Base-by-base conservation (phyloP, 2,888 invertebrate species). In the Dendrolimus houi region DNA sequence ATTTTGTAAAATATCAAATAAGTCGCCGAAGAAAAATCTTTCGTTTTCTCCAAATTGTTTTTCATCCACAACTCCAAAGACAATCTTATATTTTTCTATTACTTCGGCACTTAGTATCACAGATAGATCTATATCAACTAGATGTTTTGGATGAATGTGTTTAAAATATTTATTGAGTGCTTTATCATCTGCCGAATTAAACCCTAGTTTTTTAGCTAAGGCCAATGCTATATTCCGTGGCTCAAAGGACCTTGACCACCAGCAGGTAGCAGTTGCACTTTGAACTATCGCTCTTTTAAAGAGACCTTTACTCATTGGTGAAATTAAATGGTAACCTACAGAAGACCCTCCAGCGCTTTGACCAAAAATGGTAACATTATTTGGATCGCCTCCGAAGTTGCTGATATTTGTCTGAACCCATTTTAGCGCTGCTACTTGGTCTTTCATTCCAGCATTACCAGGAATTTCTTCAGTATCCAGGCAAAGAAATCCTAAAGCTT, bases 251-350 rank as follows among this genome's bases (percentile, higher is more conserved):
- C 83, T 78, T 0, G 92, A 87, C 94, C 94, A 94, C 0, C 90
- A 85, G 68, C 89, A 87, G 17, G 92, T 79, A 9, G 92, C 88
- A 0, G 92, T 92, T 0, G 95, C 95, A 68, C 95, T 95, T 71
- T 95, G 94, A 0, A 93, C 88, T 52, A 95, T 95, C 1, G 91
- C 82, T 61, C 71, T 75, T 47, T 72, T 73, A 54, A 83, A 83
- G 1, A 85, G 69, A 0, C 77, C 80, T 67, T 77, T 78, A 0
- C 75, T 72, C 76, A 83, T 76, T 0, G 84, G 81, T 3, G 84
- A 84, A 10, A 81, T 56, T 8, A 80, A 58, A 54, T 81, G 83
- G 53, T 68, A 73, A 1, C 68, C 62, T 0, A 74, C 71, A 54
- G 73, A 67, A 0, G 64, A 73, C 0, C 64, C 79, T 0, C 81